phyloP scores from a whole-genome alignment of 2,797 vertebrate genomes.

The Rhinella marina region DNA sequence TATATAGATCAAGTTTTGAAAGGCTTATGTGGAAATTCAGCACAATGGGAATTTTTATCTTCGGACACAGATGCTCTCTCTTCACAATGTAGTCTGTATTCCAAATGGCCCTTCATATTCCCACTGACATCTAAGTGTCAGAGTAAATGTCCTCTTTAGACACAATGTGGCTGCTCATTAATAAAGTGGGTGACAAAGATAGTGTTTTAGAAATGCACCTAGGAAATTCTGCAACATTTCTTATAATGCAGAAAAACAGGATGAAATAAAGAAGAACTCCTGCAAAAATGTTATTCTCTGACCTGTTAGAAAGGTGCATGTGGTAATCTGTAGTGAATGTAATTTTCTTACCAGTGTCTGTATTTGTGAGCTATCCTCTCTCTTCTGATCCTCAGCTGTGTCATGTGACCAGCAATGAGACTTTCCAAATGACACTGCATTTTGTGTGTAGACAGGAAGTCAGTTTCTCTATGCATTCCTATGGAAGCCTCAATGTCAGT shows the following conservation, averaged over 20 bases:
- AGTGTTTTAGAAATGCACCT: neutral
- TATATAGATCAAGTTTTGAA: constrained; percentile 30
- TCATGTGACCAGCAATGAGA: too few relatives aligned
- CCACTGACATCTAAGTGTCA: constrained; percentile 32
- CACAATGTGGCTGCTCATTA: constrained; percentile 27
- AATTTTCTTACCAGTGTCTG: too few relatives aligned
- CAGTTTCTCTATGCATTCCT: too few relatives aligned
- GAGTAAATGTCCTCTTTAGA: constrained; percentile 7
- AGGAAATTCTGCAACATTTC: neutral
- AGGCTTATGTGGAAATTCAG: constrained; percentile 7
- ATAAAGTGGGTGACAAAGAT: constrained; percentile 14
- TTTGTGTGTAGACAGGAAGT: too few relatives aligned
- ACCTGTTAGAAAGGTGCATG: too few relatives aligned
- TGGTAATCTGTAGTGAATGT: too few relatives aligned
- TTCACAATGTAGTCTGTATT: constrained; percentile 35
- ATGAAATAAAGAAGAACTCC: neutral
- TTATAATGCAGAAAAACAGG: neutral
- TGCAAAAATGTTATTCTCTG: too few relatives aligned
- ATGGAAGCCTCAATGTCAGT: too few relatives aligned
- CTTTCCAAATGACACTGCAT: too few relatives aligned
- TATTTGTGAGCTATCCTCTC: too few relatives aligned
- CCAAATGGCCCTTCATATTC: constrained; percentile 23
- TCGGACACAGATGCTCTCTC: constrained; percentile 28
- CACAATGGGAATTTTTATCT: constrained; percentile 50
- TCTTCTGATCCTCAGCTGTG: too few relatives aligned